Percentiles rank a stretch among this genome's conserved stretches.
Evolutionary conservation across 2,113 vertebrate species (phyloP).

Genomic region (Thamnophis sirtalis): DNA sequence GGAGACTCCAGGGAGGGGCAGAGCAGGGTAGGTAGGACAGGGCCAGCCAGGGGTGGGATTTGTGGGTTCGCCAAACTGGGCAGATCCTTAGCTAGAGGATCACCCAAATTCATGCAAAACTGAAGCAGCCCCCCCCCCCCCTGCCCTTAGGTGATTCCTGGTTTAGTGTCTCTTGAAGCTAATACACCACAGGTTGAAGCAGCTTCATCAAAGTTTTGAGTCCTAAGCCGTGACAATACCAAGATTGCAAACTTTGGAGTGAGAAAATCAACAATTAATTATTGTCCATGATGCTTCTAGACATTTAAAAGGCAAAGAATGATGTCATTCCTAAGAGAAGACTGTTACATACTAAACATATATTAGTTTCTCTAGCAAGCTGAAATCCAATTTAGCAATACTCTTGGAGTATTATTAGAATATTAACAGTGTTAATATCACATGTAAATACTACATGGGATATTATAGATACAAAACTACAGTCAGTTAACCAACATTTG

Average conservation of each 20-base stretch:
- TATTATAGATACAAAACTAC: background rate
- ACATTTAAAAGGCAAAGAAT: background rate
- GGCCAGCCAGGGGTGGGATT: too few species aligned
- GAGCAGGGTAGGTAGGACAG: too few species aligned
- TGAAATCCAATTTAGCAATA: background rate
- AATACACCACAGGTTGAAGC: background rate
- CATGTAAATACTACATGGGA: background rate
- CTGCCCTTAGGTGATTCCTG: background rate
- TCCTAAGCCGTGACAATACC: background rate
- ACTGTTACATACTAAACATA: background rate
- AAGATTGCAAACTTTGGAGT: background rate
- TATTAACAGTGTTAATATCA: too few species aligned
- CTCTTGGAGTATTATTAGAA: background rate
- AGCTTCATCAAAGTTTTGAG: background rate
- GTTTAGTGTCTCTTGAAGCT: background rate
- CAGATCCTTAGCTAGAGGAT: too few species aligned
- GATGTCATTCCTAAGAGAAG: background rate
- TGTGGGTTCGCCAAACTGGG: too few species aligned
- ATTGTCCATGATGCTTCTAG: background rate
- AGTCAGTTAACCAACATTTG: background rate
- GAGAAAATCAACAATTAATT: background rate
- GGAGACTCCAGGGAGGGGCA: too few species aligned
- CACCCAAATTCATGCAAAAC: too few species aligned
- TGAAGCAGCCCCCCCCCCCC: too few species aligned
- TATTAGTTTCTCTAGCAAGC: background rate